phyloP scores from a whole-genome alignment of 2,888 invertebrate genomes.

The Gymnosoma rotundatum region DNA sequence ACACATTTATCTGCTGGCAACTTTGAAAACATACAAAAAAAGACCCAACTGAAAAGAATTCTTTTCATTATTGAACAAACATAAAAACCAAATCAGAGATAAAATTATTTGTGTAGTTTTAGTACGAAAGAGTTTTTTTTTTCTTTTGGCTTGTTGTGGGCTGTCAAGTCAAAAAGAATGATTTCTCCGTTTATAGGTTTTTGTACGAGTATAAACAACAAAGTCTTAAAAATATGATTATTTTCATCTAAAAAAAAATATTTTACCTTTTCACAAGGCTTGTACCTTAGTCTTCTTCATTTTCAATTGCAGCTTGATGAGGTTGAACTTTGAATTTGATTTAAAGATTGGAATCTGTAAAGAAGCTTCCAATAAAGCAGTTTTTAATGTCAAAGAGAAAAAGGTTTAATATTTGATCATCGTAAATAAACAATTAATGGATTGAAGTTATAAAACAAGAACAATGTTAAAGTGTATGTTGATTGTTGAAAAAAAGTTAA shows the following conservation, averaged over 20 bases:
- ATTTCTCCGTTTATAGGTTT: constrained; percentile 48
- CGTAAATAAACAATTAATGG: constrained; percentile 28
- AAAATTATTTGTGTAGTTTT: constrained; percentile 37
- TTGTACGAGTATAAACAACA: constrained; percentile 17
- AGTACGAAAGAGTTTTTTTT: constrained; percentile 33
- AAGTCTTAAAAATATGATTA: constrained; percentile 53
- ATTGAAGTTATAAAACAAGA: background rate
- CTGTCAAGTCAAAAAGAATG: constrained; percentile 57
- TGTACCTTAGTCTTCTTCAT: background rate
- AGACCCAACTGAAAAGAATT: constrained; percentile 37
- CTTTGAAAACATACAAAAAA: constrained; percentile 23
- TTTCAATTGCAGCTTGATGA: constrained; percentile 50
- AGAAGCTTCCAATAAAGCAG: constrained; percentile 49
- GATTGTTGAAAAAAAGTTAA: too few species aligned
- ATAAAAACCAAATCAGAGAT: constrained; percentile 65
- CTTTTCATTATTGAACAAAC: constrained; percentile 20
- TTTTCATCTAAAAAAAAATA: constrained; percentile 6
- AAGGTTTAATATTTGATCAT: constrained; percentile 17
- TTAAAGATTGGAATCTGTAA: constrained; percentile 54
- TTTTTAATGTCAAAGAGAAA: constrained; percentile 23
- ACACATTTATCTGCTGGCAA: constrained; percentile 53
- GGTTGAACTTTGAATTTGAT: constrained; percentile 56
- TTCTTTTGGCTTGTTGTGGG: constrained; percentile 50
- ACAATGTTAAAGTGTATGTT: background rate
- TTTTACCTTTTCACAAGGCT: constrained; percentile 4